A percentile compares a stretch with the other conserved stretches of the same genome.
phyloP scores from a whole-genome alignment of 2,797 vertebrate genomes.

The Dallia pectoralis region DNA sequence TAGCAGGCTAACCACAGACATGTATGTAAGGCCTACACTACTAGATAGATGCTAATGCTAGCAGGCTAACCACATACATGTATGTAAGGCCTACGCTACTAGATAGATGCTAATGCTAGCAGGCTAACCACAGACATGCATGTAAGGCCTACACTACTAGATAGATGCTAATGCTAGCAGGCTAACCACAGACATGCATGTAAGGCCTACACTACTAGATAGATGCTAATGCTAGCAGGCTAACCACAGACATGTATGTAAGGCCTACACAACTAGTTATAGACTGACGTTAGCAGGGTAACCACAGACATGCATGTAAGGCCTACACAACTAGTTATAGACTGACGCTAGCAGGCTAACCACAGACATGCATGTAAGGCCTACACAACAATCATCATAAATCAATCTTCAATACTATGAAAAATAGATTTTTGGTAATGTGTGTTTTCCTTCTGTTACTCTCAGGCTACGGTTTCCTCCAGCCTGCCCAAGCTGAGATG shows the following conservation, averaged over 20 bases:
- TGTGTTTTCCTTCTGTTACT: slow-evolving; percentile 8
- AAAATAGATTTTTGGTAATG: not conserved
- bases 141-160: too few species aligned
- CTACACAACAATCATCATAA: too few species aligned
- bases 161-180: too few species aligned
- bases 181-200: not conserved
- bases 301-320: too few species aligned
- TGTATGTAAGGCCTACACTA: not conserved
- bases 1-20: not conserved
- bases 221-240: not conserved
- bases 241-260: not conserved
- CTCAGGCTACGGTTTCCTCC: slow-evolving; percentile 91
- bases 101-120: not conserved
- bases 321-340: too few species aligned
- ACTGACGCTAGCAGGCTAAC: too few species aligned
- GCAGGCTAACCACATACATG: not conserved
- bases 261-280: not conserved
- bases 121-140: too few species aligned
- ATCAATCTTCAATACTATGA: too few species aligned
- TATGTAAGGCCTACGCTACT: not conserved
- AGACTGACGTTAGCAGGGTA: not conserved
- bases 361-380: not conserved
- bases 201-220: slow-evolving; percentile 51
- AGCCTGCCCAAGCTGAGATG: slow-evolving; percentile 91
- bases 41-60: slow-evolving; percentile 51